phyloP scores from a whole-genome alignment of 2,113 vertebrate genomes.

The Heterotilapia buettikoferi region DNA sequence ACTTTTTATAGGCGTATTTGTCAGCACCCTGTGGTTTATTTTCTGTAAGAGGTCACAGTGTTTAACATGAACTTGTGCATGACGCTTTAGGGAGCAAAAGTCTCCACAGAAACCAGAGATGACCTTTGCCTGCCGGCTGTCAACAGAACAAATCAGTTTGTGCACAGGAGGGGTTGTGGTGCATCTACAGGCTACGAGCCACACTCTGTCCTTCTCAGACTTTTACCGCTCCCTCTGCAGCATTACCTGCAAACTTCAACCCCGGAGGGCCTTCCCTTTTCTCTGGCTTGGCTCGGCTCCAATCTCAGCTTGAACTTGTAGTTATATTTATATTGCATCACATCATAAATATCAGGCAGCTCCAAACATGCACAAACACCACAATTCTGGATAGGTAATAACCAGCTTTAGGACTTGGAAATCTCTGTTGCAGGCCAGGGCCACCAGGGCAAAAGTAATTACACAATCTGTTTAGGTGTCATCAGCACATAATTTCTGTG shows the following conservation, averaged over 20 bases:
- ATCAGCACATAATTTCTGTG: conserved; percentile 59
- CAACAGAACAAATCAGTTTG: background rate
- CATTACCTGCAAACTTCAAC: background rate
- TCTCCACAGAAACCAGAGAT: background rate
- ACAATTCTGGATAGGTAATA: background rate
- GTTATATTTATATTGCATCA: background rate
- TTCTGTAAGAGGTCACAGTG: background rate
- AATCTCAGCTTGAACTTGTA: background rate
- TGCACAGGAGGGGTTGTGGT: background rate
- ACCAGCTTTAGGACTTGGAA: conserved; percentile 8
- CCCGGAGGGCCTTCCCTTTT: background rate
- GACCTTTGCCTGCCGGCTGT: background rate
- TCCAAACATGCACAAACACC: background rate
- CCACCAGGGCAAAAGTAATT: conserved; percentile 61
- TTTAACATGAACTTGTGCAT: background rate
- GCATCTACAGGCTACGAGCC: background rate
- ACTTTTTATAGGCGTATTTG: background rate
- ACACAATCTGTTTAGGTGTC: conserved; percentile 64
- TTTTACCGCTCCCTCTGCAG: background rate
- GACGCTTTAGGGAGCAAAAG: background rate
- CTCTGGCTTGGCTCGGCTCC: background rate
- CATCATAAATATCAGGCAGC: background rate
- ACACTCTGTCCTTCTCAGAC: background rate
- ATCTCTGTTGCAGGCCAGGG: conserved; percentile 46
- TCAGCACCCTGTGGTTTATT: background rate